Percentiles rank a stretch among this genome's conserved stretches.
Conservation (phyloP, 2,888 invertebrate genomes). For the Acleris sparsana region DNA sequence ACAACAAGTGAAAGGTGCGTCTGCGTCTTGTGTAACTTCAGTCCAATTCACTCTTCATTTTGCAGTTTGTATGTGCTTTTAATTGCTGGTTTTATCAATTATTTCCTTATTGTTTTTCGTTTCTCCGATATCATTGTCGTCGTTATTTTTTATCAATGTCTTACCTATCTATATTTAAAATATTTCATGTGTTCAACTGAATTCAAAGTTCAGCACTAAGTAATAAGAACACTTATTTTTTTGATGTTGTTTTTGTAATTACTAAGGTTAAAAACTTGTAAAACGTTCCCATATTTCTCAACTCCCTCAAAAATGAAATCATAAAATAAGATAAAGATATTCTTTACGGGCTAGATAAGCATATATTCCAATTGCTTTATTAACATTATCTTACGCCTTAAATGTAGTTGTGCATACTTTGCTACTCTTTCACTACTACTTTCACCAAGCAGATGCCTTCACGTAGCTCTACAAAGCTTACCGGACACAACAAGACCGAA, state of each 20-base stretch:
- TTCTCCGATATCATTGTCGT: neutral
- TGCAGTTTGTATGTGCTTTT: slow-evolving; percentile 11
- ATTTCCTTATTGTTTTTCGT: slow-evolving; percentile 2
- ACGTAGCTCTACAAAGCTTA: slow-evolving; percentile 11
- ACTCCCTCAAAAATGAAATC: too few relatives aligned
- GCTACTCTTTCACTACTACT: slow-evolving; percentile 17
- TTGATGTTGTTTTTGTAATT: too few relatives aligned
- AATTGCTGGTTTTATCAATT: neutral
- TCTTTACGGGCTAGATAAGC: too few relatives aligned
- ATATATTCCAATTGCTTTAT: neutral
- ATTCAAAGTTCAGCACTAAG: too few relatives aligned
- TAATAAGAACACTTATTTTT: too few relatives aligned
- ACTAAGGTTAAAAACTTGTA: too few relatives aligned
- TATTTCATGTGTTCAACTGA: too few relatives aligned
- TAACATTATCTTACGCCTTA: neutral
- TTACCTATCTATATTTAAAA: too few relatives aligned
- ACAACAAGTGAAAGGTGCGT: slow-evolving; percentile 34
- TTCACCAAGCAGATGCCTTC: slow-evolving; percentile 31
- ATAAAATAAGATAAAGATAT: too few relatives aligned
- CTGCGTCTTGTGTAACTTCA: slow-evolving; percentile 6
- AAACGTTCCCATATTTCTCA: too few relatives aligned
- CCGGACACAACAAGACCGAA: slow-evolving; percentile 6
- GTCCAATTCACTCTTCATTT: slow-evolving; percentile 25
- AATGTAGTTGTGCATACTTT: slow-evolving; percentile 3
- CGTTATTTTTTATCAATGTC: neutral